phyloP scores from a whole-genome alignment of 2,113 vertebrate species.

The Corythornis madagascariensis region DNA sequence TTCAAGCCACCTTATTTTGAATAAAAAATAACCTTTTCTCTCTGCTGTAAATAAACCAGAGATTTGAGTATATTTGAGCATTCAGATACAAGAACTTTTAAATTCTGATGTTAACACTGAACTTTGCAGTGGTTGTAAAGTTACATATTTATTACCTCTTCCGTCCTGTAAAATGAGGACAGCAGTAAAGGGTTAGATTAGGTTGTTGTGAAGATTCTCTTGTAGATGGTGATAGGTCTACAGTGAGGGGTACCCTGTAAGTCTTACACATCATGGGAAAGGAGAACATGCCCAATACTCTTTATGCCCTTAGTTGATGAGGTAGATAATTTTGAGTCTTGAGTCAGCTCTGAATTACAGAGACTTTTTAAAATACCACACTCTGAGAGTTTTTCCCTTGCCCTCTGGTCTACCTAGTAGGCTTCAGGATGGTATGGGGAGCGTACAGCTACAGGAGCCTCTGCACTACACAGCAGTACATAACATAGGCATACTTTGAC shows the following conservation, averaged over 20 bases:
- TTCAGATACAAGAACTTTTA: neutral
- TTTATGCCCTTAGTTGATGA: fast-evolving
- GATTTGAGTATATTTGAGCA: neutral
- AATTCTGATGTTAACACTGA: neutral
- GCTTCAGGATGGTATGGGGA: neutral
- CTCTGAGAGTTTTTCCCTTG: neutral
- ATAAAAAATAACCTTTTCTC: neutral
- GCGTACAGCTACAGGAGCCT: neutral
- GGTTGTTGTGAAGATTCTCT: neutral
- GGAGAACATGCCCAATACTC: neutral
- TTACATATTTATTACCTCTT: neutral
- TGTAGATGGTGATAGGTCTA: neutral
- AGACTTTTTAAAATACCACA: neutral
- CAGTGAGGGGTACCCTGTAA: neutral
- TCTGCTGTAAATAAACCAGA: neutral
- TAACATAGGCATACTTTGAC: neutral
- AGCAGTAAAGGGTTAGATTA: neutral
- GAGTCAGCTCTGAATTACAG: neutral
- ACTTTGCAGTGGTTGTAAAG: neutral
- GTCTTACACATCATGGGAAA: fast-evolving
- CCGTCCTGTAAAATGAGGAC: neutral
- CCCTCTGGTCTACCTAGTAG: neutral
- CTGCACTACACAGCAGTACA: neutral
- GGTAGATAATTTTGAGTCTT: neutral
- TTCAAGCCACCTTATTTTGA: neutral